Percentiles rank a stretch among this genome's conserved stretches.
phyloP scores from a whole-genome alignment of 2,888 invertebrate species.

The Pollenia labialis region DNA sequence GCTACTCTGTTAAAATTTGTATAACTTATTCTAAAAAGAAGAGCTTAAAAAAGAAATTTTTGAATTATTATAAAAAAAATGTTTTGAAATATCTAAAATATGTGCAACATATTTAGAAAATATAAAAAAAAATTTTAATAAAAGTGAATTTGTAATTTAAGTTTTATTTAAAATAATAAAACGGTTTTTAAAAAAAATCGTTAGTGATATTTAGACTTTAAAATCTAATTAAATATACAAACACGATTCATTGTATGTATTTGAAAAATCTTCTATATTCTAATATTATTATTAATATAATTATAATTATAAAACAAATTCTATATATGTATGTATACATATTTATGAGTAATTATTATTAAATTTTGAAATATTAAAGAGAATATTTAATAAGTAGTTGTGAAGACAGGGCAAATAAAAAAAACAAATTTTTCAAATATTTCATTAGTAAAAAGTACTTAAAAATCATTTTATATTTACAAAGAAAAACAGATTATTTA shows the following conservation, averaged over 20 bases:
- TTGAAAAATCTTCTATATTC: conserved; percentile 37
- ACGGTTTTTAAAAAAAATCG: conserved; percentile 82
- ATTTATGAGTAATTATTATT: conserved; percentile 22
- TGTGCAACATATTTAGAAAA: conserved; percentile 72
- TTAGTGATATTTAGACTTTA: conserved; percentile 84
- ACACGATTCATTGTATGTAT: conserved; percentile 47
- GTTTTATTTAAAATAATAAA: conserved; percentile 72
- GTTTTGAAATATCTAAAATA: conserved; percentile 54
- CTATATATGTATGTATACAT: conserved; percentile 48
- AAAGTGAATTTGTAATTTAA: conserved; percentile 74
- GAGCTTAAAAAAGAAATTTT: conserved; percentile 56
- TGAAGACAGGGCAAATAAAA: conserved; percentile 61
- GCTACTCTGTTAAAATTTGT: conserved; percentile 16
- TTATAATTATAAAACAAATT: conserved; percentile 42
- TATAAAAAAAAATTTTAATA: conserved; percentile 54
- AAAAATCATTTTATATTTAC: conserved; percentile 21
- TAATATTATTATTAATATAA: conserved; percentile 45
- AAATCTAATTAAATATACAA: conserved; percentile 65
- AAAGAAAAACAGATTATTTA: conserved; percentile 6
- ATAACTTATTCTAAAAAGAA: background rate
- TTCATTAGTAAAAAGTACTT: conserved; percentile 35
- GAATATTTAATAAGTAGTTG: conserved; percentile 61
- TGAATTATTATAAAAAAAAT: conserved; percentile 6
- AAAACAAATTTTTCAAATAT: conserved; percentile 30
- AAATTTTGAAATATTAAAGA: conserved; percentile 5